Base-by-base conservation (phyloP, 1,140 invertebrate genomes). In the Gonioctena quinquepunctata region DNA sequence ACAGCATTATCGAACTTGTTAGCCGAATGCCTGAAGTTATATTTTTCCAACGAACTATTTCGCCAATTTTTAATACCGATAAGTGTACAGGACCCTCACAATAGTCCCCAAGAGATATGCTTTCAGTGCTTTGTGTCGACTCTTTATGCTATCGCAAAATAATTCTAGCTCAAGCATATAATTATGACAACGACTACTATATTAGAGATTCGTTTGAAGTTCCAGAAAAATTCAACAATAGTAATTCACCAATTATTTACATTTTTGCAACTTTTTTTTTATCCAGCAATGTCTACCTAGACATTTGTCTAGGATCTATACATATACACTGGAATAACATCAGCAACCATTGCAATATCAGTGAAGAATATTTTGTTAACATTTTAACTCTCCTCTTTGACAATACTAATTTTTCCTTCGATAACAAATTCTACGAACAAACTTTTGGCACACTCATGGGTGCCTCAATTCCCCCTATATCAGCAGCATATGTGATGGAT, bases 401-500 rank as follows among this genome's bases (percentile, higher is more conserved):
- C 0, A 60, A 11, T 1, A 60, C 3, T 0, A 21, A 3, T 60
- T 60, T 60, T 22, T 21, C 57, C 13, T 60, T 60, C 16, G 21
- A 26, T 26, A 5, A 60, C 16, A 60, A 22, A 60, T 11, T 60
- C 1, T 26, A 60, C 23, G 33, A 48, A 13, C 60, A 63, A 42
- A 63, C 18, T 4, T 42, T 48, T 33, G 28, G 1, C 6, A 63
- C 28, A 16, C 60, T 27, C n/a, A 63, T 63, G 28, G 27, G 1
- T 33, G 26, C 60, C 6, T 19, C 5, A 4, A 19, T 63, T 13
- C 33, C 60, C 1, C 27, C 28, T 8, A 63, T 63, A 25, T 62
- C 54, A 25, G 18, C 63, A 66, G 13, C 23, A 13, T 66, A 66
- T 25, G 49, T 52, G 13, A 42, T 54, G 2, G 25, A 62, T n/a